Evolutionary conservation across 1,140 invertebrate genomes (phyloP).

Genomic region (Drosophila pachea): DNA sequence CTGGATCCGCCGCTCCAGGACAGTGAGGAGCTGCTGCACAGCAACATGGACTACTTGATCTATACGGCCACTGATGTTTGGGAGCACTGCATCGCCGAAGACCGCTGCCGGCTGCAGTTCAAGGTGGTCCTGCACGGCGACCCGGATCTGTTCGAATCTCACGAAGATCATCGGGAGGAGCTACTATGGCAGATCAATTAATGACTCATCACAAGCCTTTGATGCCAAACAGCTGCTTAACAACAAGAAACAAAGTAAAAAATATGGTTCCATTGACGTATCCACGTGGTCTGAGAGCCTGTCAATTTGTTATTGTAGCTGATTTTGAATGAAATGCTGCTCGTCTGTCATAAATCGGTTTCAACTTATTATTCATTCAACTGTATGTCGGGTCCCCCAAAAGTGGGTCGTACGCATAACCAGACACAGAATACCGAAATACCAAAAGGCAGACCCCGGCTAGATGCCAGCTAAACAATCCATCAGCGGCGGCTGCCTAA

Average conservation of each 20-base stretch:
- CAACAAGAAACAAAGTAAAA: not conserved
- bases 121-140: conserved; percentile 38
- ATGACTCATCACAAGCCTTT: conserved; percentile 34
- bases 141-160: conserved; percentile 30
- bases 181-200: not conserved
- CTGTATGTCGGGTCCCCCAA: conserved; percentile 52
- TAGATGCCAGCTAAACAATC: conserved; percentile 44
- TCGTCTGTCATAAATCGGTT: conserved; percentile 43
- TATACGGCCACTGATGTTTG: conserved; percentile 37
- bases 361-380: conserved; percentile 61
- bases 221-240: conserved; percentile 33
- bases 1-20: conserved; percentile 27
- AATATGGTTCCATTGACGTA: conserved; percentile 57
- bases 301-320: conserved; percentile 47
- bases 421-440: conserved; percentile 20
- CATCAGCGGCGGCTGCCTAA: conserved; percentile 63
- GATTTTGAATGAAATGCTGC: conserved; percentile 38
- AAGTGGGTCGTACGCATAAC: conserved; percentile 54
- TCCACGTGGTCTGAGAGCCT: conserved; percentile 60
- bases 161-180: conserved; percentile 1
- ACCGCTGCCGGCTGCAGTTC: conserved; percentile 14
- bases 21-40: conserved; percentile 30
- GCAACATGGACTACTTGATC: conserved; percentile 46
- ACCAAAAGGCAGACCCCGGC: not conserved
- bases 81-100: conserved; percentile 12